Conservation (phyloP, 2,888 invertebrate genomes). For the Drosophila kokeensis region DNA sequence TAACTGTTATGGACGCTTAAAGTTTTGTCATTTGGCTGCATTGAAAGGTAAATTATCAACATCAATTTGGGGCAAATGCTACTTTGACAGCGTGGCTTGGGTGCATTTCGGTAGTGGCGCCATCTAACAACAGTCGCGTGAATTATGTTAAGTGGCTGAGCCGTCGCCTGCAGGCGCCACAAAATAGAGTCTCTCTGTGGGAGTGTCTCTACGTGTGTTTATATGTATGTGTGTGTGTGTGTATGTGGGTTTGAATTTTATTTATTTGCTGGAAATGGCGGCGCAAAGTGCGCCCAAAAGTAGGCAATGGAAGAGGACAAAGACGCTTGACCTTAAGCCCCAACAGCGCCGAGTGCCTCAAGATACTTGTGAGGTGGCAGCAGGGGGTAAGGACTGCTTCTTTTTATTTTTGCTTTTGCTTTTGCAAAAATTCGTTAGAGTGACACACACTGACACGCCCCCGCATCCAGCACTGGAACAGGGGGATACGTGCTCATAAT, state of each 20-base stretch:
- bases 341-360: constrained; percentile 52
- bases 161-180: constrained; percentile 58
- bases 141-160: constrained; percentile 72
- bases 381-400: neutral
- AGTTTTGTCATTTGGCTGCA: constrained; percentile 38
- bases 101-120: constrained; percentile 51
- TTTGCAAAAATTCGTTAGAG: constrained; percentile 57
- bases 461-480: neutral
- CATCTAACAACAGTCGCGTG: constrained; percentile 53
- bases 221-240: constrained; percentile 1
- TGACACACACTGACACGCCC: constrained; percentile 64
- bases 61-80: constrained; percentile 18
- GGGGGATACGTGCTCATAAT: constrained; percentile 63
- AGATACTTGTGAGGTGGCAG: constrained; percentile 50
- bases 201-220: neutral
- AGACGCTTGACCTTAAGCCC: constrained; percentile 73
- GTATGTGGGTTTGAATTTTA: constrained; percentile 44
- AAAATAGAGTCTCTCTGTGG: constrained; percentile 1
- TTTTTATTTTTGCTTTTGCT: neutral
- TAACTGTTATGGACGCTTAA: constrained; percentile 20
- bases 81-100: constrained; percentile 26
- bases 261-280: constrained; percentile 60
- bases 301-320: constrained; percentile 66
- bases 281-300: constrained; percentile 55
- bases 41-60: constrained; percentile 1